phyloP scores from a whole-genome alignment of 2,797 vertebrate species.

The Mus minutoides region DNA sequence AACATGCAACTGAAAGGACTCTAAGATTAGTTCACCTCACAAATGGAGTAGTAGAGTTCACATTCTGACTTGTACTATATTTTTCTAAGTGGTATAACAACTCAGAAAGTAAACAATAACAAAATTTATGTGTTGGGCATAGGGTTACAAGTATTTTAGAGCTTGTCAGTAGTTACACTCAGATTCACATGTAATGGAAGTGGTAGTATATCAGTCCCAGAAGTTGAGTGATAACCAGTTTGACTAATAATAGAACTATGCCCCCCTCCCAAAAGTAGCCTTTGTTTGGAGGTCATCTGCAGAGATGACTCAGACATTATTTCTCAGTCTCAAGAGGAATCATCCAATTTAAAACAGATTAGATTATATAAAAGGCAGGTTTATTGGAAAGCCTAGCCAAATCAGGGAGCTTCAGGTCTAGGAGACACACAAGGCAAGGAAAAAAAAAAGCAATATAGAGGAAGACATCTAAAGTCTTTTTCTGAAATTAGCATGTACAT shows the following conservation, averaged over 20 bases:
- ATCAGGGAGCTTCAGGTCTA: no score
- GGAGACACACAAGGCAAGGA: no score
- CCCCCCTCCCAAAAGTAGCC: no score
- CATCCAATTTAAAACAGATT: not conserved
- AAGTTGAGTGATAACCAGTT: not conserved
- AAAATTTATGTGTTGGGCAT: not conserved
- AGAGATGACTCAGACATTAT: not conserved
- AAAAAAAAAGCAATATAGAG: not conserved
- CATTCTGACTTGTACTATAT: not conserved
- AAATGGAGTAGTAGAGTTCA: not conserved
- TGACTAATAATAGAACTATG: constrained; percentile 28
- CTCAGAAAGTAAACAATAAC: not conserved
- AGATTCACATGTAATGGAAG: not conserved
- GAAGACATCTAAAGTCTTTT: not conserved
- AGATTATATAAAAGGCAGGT: not conserved
- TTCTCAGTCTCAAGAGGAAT: not conserved
- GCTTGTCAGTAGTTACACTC: not conserved
- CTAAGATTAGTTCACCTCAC: not conserved
- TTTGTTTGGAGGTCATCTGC: not conserved
- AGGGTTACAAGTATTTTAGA: not conserved
- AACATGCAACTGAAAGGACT: not conserved
- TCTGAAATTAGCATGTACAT: not conserved
- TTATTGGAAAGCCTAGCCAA: not conserved
- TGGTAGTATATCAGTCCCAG: not conserved
- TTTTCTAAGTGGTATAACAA: constrained; percentile 1